A percentile compares a stretch with the other conserved stretches of the same genome.
Conservation (phyloP, 1,140 invertebrate species). For the Asbolus verrucosus region DNA sequence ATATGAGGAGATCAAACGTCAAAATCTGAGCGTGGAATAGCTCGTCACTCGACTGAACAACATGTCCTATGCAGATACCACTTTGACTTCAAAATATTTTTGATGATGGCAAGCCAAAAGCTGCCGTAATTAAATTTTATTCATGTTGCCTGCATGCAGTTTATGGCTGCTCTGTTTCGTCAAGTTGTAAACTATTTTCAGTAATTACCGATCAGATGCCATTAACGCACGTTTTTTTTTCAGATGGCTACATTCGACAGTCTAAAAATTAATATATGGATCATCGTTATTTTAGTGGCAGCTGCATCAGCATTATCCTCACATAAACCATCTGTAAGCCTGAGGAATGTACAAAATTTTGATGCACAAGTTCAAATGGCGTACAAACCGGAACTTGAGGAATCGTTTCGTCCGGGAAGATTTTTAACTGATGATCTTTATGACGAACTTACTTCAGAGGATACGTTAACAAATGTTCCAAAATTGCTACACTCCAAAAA, state of each 20-base stretch:
- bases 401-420: conserved; percentile 7
- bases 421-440: not conserved
- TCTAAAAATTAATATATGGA: conserved; percentile 9
- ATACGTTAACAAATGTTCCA: not conserved
- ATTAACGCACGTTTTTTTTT: not conserved
- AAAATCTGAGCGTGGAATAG: conserved; percentile 30
- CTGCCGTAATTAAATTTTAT: conserved; percentile 12
- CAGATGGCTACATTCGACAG: not conserved
- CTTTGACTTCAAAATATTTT: conserved; percentile 9
- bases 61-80: conserved; percentile 9
- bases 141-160: not conserved
- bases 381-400: conserved; percentile 34
- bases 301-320: conserved; percentile 2
- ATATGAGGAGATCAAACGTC: conserved; percentile 36
- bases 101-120: not conserved
- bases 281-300: not conserved
- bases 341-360: conserved; percentile 34
- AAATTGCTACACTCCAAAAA: not conserved
- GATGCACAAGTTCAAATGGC: conserved; percentile 29
- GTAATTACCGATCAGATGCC: not conserved
- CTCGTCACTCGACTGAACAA: conserved; percentile 19
- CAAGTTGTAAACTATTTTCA: too few relatives aligned
- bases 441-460: conserved; percentile 10
- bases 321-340: not conserved
- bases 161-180: conserved; percentile 2